Evolutionary conservation across 2,888 invertebrate species (phyloP), one percentile per base, ranked within the genome.

Genomic region (Diogma glabrata): DNA sequence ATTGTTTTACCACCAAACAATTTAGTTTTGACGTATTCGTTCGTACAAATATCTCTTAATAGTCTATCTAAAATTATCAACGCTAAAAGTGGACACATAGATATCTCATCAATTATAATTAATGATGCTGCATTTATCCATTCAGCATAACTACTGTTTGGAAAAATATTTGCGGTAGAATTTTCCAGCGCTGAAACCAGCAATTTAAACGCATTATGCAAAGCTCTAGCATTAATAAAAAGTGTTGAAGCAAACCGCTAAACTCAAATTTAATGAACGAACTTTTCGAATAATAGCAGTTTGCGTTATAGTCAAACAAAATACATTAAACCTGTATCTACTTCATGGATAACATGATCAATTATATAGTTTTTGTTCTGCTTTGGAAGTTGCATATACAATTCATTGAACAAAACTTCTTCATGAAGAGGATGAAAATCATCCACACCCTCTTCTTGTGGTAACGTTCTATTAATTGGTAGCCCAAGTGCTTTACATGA

Each of bases 161-260:
- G 3, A 12, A 9, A 17, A 50, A 20, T 12, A 16, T 45, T 28
- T 14, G 19, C 17, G n/a, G 9, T 17, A 28, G 40, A 43, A 26
- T 38, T 46, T 22, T 51, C 51, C n/a, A 36, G 22, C 20, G 47
- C 14, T 54, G 20, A 58, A 51, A 16, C 60, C 53, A 63, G 61
- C 62, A 30, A 47, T 51, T 50, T 52, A 16, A 54, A 54, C 7
- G 14, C 50, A 48, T 36, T 52, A 40, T 54, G 52, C 30, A 51
- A 45, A 3, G 51, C 51, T 51, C 52, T 47, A 14, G 49, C 54
- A n/a, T 47, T 30, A 30, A 49, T 38, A 26, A 52, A 51, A 26
- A 54, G 36, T 12, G 54, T 54, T 40, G 51, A 51, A 26, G 54
- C 51, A 19, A 51, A 10, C 49, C 50, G 46, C 51, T 51, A 16